These are phyloP conservation scores for Goniozus legneri DNA, from an alignment of 1,140 invertebrate genomes.

Conservation along the genomic window DNA sequence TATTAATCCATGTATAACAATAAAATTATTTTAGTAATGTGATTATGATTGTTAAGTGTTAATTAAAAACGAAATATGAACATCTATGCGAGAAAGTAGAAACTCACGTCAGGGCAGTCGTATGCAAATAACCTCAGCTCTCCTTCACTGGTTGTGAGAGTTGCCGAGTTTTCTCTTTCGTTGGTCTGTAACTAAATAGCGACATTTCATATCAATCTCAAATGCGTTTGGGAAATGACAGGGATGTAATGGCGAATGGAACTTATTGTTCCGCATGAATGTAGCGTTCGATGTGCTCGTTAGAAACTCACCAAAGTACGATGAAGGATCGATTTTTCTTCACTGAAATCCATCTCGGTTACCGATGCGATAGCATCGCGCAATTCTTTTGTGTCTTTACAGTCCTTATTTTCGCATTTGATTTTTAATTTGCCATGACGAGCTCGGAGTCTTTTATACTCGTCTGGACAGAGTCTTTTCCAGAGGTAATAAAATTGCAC, in stretches of 20 bases:
- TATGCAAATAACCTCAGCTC: constrained; percentile 51
- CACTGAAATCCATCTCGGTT: constrained; percentile 48
- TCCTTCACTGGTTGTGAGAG: constrained; percentile 50
- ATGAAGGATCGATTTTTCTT: constrained; percentile 52
- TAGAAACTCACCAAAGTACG: constrained; percentile 42
- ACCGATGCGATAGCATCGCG: constrained; percentile 49
- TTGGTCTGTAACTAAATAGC: constrained; percentile 46
- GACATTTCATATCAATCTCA: no score
- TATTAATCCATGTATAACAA: no score
- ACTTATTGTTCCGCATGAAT: background rate
- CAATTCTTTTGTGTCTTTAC: constrained; percentile 46
- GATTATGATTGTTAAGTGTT: background rate
- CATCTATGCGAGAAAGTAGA: background rate
- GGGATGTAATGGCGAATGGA: background rate
- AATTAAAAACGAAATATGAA: constrained; percentile 4
- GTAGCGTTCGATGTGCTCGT: background rate
- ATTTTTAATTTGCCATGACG: constrained; percentile 46
- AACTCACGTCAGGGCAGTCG: constrained; percentile 53
- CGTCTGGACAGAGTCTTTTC: constrained; percentile 93
- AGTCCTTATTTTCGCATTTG: constrained; percentile 41
- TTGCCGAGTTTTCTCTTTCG: constrained; percentile 51
- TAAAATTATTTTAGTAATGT: no score
- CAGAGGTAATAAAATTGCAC: constrained; percentile 98
- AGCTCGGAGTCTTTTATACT: constrained; percentile 65
- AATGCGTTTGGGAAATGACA: no score